Evolutionary conservation across 2,797 vertebrate genomes (phyloP).

Genomic region (Tokudaia tokunoshimensis): DNA sequence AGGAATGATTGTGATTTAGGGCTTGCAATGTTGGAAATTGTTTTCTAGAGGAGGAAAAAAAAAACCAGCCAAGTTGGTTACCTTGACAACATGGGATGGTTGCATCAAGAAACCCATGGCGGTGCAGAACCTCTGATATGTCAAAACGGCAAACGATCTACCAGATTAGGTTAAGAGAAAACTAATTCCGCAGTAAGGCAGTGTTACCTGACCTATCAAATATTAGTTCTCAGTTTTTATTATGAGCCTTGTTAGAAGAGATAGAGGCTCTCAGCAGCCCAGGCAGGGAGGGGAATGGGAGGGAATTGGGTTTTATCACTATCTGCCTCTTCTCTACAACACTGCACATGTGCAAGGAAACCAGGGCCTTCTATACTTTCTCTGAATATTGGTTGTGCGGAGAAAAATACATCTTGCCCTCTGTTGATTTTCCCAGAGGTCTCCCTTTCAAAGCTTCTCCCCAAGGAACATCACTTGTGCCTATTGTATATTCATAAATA

Average conservation of each 20-base stretch:
- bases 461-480: constrained; percentile 33
- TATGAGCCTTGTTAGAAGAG: constrained; percentile 62
- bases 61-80: constrained; percentile 78
- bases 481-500: constrained; percentile 27
- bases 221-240: constrained; percentile 73
- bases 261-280: constrained; percentile 59
- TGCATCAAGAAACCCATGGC: constrained; percentile 81
- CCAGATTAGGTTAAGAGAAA: constrained; percentile 82
- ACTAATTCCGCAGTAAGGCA: constrained; percentile 71
- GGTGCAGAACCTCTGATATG: constrained; percentile 43
- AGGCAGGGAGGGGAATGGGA: constrained; percentile 11
- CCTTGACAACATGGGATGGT: constrained; percentile 85
- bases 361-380: neutral
- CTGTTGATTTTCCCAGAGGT: constrained; percentile 34
- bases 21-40: constrained; percentile 73
- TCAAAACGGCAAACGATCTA: constrained; percentile 72
- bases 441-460: constrained; percentile 51
- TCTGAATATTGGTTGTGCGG: neutral
- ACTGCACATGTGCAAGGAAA: accelerated
- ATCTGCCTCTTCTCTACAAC: neutral
- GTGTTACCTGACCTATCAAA: constrained; percentile 72
- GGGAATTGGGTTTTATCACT: constrained; percentile 7
- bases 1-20: constrained; percentile 79
- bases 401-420: neutral
- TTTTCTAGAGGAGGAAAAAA: constrained; percentile 77